These are phyloP conservation scores for Pararge aegeria DNA, from an alignment of 1,140 invertebrate species.

Conservation along the genomic window DNA sequence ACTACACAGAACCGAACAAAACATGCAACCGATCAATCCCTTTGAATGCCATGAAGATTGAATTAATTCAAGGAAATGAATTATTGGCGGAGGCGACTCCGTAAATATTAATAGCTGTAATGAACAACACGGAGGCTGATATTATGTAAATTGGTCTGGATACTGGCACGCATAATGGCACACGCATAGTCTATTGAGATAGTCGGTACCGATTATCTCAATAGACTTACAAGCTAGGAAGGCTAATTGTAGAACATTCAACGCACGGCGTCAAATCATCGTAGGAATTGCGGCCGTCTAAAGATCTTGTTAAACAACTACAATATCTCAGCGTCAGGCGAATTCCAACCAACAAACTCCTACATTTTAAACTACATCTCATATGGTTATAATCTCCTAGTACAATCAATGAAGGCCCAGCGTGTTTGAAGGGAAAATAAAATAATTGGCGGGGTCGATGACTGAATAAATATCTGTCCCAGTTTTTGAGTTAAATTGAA, in stretches of 20 bases:
- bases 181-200: too few relatives aligned
- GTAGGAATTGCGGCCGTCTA: constrained; percentile 19
- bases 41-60: constrained; percentile 10
- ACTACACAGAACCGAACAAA: background rate
- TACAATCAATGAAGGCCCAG: background rate
- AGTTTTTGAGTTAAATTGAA: constrained; percentile 51
- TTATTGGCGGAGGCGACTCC: constrained; percentile 32
- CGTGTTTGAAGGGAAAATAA: background rate
- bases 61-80: constrained; percentile 42
- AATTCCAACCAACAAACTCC: background rate
- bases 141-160: constrained; percentile 55
- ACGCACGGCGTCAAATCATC: constrained; percentile 42
- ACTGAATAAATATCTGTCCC: constrained; percentile 38
- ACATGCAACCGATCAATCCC: constrained; percentile 9
- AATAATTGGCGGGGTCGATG: constrained; percentile 16
- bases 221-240: constrained; percentile 38
- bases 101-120: constrained; percentile 52
- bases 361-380: background rate
- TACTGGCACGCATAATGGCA: constrained; percentile 15
- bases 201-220: constrained; percentile 41
- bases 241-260: constrained; percentile 55
- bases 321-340: background rate
- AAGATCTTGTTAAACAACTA: constrained; percentile 7
- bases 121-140: constrained; percentile 35
- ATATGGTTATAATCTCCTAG: background rate